Base-by-base conservation (phyloP, 2,888 invertebrate species). In the Xestia rhomboidea region DNA sequence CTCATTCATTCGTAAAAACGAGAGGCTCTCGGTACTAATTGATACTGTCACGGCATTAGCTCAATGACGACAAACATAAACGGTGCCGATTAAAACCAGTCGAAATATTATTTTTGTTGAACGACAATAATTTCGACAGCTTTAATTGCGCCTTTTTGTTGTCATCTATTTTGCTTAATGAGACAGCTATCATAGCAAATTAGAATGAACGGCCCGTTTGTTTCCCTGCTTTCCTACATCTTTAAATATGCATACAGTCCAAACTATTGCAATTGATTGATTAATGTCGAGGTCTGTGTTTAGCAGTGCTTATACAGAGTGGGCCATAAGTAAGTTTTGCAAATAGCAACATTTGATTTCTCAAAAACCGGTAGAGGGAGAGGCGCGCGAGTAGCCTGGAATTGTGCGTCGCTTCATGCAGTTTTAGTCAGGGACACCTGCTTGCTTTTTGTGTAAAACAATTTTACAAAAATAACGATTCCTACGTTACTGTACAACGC, bases 41-140 rank as follows among this genome's bases (percentile, higher is more conserved):
- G 85, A 82, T 82, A 82, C 84, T 89, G 89, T 86, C 88, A 82
- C 77, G 76, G 70, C 68, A 87, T 86, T 89, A 86, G 88, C 73
- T 76, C 63, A 69, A 79, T 82, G 81, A 72, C 72, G 77, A 69
- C 82, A 71, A 77, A 84, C 77, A 86, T 87, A 85, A 86, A 88
- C 72, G 73, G 18, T 54, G 44, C 41, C 73, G 71, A 76, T 81
- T 78, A 73, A 84, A 82, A 73, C 18, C 63, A 60, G 27, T 68
- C 64, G 30, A 49, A 70, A 72, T 78, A 69, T 77, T 78, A 69
- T 77, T 76, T 74, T 79, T 71, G 75, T 74, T 51, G 30, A 67
- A 76, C 57, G 69, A 67, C 64, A 15, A 77, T 78, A 54, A 68
- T 76, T 76, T 74, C 46, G 69, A 71, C 30, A 51, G 62, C 38